Evolutionary conservation across 2,888 invertebrate genomes (phyloP).

Genomic region (Spodoptera picta): DNA sequence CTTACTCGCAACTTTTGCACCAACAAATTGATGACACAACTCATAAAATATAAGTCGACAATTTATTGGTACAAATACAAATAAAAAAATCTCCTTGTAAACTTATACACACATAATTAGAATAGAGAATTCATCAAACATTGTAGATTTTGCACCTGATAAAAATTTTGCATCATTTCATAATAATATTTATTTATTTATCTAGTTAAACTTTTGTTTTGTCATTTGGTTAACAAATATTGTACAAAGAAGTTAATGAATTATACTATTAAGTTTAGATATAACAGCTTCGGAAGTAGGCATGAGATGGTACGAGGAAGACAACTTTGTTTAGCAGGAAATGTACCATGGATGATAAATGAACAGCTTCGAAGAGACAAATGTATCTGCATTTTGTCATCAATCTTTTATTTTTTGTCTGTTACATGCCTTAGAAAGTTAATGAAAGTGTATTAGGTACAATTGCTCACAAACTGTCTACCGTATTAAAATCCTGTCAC

Average conservation of each 20-base stretch:
- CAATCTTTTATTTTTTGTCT: too few species aligned
- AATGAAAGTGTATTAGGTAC: not conserved
- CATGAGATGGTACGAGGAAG: not conserved
- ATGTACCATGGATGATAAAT: not conserved
- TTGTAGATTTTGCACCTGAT: too few species aligned
- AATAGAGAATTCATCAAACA: too few species aligned
- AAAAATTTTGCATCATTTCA: too few species aligned
- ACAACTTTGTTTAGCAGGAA: not conserved
- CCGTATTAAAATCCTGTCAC: not conserved
- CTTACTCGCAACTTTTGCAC: slow-evolving; percentile 17
- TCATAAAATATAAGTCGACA: slow-evolving; percentile 30
- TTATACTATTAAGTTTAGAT: too few species aligned
- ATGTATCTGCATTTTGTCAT: not conserved
- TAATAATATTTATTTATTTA: too few species aligned
- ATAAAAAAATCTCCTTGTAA: too few species aligned
- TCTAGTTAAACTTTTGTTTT: too few species aligned
- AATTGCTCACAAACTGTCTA: not conserved
- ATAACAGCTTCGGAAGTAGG: not conserved
- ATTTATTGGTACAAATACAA: slow-evolving; percentile 9
- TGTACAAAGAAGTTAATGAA: too few species aligned
- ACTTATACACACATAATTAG: too few species aligned
- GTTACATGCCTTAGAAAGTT: too few species aligned
- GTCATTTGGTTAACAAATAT: too few species aligned
- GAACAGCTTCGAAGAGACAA: not conserved
- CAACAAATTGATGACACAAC: slow-evolving; percentile 4